Evolutionary conservation across 2,113 vertebrate genomes (phyloP).

Genomic region (Pangasianodon gigas): DNA sequence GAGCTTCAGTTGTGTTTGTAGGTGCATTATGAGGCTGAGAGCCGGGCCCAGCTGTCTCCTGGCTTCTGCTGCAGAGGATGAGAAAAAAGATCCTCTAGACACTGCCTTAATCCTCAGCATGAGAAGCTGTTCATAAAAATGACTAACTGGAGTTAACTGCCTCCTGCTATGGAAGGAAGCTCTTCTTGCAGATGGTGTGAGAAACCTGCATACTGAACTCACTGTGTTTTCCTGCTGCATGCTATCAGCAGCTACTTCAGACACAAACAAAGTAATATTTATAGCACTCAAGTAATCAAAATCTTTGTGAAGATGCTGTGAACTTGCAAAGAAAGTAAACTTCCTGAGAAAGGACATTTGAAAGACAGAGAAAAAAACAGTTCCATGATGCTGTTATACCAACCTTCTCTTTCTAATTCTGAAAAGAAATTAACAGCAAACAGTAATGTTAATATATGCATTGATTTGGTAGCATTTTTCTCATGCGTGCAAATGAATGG

Average conservation of each 20-base stretch:
- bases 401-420: constrained; percentile 20
- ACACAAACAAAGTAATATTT: constrained; percentile 32
- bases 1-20: background rate
- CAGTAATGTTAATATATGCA: constrained; percentile 35
- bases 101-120: constrained; percentile 69
- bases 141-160: constrained; percentile 65
- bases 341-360: constrained; percentile 8
- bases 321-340: constrained; percentile 17
- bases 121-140: constrained; percentile 68
- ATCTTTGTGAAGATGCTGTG: background rate
- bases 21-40: constrained; percentile 4
- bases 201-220: constrained; percentile 22
- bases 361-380: background rate
- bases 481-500: constrained; percentile 31
- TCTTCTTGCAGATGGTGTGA: constrained; percentile 67
- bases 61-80: constrained; percentile 55
- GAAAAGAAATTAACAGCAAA: constrained; percentile 35
- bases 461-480: constrained; percentile 6
- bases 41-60: constrained; percentile 54
- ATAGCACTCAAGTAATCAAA: constrained; percentile 31
- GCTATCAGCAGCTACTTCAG: constrained; percentile 14
- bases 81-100: constrained; percentile 62
- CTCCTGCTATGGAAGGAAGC: constrained; percentile 63
- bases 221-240: constrained; percentile 5
- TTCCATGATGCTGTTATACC: background rate